phyloP scores from a whole-genome alignment of 2,113 vertebrate species.

The Rhineura floridana region DNA sequence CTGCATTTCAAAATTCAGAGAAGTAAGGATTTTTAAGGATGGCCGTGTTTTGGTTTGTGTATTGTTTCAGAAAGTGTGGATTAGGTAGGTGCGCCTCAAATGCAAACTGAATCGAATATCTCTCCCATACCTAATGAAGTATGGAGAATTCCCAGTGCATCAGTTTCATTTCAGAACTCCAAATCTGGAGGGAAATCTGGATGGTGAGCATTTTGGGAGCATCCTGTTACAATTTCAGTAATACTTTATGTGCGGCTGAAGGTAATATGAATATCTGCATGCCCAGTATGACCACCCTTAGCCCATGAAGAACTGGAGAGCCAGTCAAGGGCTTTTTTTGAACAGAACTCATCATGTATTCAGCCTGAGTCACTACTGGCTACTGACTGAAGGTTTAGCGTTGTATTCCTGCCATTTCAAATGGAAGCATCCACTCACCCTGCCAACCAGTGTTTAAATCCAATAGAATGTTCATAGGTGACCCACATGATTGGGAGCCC shows the following conservation, averaged over 20 bases:
- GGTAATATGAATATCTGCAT: neutral
- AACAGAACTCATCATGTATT: neutral
- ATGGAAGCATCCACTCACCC: neutral
- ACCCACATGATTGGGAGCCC: neutral
- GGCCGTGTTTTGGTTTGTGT: too few species aligned
- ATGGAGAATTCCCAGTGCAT: too few species aligned
- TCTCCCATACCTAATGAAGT: too few species aligned
- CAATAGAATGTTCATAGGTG: neutral
- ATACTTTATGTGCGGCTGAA: neutral
- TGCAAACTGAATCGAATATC: too few species aligned
- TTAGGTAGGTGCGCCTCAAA: too few species aligned
- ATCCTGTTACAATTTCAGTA: too few species aligned
- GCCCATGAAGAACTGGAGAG: neutral
- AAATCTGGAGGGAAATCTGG: too few species aligned
- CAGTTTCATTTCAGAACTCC: too few species aligned
- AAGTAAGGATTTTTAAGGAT: too few species aligned
- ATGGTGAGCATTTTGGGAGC: too few species aligned
- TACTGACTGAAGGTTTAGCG: neutral
- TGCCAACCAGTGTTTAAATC: neutral
- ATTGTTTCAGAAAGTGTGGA: too few species aligned
- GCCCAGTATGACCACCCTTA: neutral
- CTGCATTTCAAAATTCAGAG: too few species aligned
- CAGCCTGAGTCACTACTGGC: neutral
- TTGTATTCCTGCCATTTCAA: neutral
- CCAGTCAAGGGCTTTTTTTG: neutral